Percentiles rank a stretch among this genome's conserved stretches.
Conservation (phyloP, 1,140 invertebrate species). For the Leptestheria dahalacensis region DNA sequence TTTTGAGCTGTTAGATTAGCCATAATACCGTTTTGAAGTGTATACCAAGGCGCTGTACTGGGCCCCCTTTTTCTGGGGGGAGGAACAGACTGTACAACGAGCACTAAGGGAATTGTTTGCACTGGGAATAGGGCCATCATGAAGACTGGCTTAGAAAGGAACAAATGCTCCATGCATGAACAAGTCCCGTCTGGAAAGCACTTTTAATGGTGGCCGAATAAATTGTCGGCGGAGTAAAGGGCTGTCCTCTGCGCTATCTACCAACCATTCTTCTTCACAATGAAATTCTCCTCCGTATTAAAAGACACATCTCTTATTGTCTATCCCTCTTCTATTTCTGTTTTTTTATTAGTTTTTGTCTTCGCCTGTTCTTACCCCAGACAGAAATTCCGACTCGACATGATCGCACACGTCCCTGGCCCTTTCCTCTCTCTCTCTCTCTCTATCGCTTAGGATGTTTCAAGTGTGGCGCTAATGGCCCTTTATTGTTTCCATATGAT, state of each 20-base stretch:
- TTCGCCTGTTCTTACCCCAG: background rate
- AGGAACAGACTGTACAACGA: no score
- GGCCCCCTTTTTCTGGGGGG: no score
- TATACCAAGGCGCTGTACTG: no score
- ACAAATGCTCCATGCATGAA: background rate
- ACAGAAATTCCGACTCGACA: background rate
- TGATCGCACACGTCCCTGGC: background rate
- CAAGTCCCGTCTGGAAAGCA: background rate
- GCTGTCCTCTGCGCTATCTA: background rate
- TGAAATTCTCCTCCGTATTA: no score
- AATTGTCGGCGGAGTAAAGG: background rate
- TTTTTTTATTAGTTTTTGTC: background rate
- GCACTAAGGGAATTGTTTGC: background rate
- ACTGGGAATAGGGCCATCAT: background rate
- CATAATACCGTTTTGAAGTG: no score
- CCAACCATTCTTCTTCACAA: background rate
- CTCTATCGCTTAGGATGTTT: no score
- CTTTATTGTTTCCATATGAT: no score
- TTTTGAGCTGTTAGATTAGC: no score
- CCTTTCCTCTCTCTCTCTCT: background rate
- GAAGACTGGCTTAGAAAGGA: background rate
- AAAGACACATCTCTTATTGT: background rate
- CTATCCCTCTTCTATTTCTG: background rate
- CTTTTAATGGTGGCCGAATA: background rate
- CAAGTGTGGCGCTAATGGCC: no score